These are phyloP conservation scores for Aldabrachelys gigantea DNA, from an alignment of 2,113 vertebrate species.

Conservation along the genomic window DNA sequence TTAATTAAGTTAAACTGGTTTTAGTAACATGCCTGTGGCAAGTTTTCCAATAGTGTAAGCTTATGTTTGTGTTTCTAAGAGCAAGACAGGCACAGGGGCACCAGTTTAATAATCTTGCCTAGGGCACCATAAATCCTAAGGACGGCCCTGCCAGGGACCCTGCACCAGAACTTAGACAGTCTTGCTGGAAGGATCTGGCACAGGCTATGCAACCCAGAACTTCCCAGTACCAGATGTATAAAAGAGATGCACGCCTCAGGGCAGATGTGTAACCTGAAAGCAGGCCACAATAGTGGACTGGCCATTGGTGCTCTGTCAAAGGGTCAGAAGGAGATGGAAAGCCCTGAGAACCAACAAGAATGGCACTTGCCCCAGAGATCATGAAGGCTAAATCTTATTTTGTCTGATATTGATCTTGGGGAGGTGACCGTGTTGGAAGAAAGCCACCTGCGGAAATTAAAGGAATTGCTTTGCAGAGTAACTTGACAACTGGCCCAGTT, in stretches of 20 bases:
- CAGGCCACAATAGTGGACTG: background rate
- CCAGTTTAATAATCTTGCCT: too few species aligned
- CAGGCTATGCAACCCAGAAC: background rate
- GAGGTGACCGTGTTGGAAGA: conserved; percentile 41
- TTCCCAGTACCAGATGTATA: background rate
- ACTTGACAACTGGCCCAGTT: conserved; percentile 47
- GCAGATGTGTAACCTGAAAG: background rate
- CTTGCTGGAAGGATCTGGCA: background rate
- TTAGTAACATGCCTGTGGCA: too few species aligned
- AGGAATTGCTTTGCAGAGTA: conserved; percentile 19
- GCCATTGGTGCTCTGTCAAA: background rate
- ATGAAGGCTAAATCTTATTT: conserved; percentile 51
- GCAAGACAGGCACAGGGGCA: too few species aligned
- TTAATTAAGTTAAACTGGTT: too few species aligned
- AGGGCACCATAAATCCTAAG: too few species aligned
- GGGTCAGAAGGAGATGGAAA: conserved; percentile 27
- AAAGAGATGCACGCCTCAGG: background rate
- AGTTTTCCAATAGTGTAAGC: too few species aligned
- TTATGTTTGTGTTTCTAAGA: too few species aligned
- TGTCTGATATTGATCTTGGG: conserved; percentile 41
- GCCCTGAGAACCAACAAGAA: background rate
- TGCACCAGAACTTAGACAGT: background rate
- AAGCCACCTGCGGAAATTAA: conserved; percentile 21
- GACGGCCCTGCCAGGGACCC: background rate
- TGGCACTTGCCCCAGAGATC: conserved; percentile 16